phyloP scores from a whole-genome alignment of 2,888 invertebrate species.

The Dexiosoma caninum region DNA sequence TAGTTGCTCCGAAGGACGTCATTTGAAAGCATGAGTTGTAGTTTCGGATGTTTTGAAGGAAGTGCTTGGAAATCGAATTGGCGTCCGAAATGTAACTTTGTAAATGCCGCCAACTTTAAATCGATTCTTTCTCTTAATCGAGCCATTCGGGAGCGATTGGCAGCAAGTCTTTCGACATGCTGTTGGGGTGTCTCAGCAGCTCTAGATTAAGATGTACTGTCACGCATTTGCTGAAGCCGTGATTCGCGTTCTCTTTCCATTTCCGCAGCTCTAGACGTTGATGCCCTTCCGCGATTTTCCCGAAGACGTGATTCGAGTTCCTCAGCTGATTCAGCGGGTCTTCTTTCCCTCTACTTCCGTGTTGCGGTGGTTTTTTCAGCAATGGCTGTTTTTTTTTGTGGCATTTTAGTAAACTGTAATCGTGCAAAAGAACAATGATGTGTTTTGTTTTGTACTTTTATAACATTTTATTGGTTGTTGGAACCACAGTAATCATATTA shows the following conservation, averaged over 20 bases:
- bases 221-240: slow-evolving; percentile 24
- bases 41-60: slow-evolving; percentile 26
- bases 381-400: slow-evolving; percentile 24
- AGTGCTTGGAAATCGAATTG: slow-evolving; percentile 12
- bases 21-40: slow-evolving; percentile 42
- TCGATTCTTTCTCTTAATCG: slow-evolving; percentile 36
- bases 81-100: slow-evolving; percentile 9
- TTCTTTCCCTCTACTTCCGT: too few relatives aligned
- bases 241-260: slow-evolving; percentile 23
- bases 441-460: not conserved
- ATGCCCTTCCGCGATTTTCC: not conserved
- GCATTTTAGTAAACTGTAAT: slow-evolving; percentile 13
- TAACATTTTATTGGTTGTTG: too few relatives aligned
- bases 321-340: not conserved
- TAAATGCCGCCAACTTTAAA: slow-evolving; percentile 35
- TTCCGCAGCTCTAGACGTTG: slow-evolving; percentile 11
- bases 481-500: too few relatives aligned
- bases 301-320: not conserved
- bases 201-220: slow-evolving; percentile 19
- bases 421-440: slow-evolving; percentile 14
- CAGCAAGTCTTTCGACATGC: slow-evolving; percentile 26
- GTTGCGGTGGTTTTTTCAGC: too few relatives aligned
- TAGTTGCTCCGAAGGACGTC: slow-evolving; percentile 36
- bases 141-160: slow-evolving; percentile 27
- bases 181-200: slow-evolving; percentile 26